Evolutionary conservation across 2,888 invertebrate species (phyloP), one percentile per base, ranked within the genome.

Genomic region (Elegia similella): DNA sequence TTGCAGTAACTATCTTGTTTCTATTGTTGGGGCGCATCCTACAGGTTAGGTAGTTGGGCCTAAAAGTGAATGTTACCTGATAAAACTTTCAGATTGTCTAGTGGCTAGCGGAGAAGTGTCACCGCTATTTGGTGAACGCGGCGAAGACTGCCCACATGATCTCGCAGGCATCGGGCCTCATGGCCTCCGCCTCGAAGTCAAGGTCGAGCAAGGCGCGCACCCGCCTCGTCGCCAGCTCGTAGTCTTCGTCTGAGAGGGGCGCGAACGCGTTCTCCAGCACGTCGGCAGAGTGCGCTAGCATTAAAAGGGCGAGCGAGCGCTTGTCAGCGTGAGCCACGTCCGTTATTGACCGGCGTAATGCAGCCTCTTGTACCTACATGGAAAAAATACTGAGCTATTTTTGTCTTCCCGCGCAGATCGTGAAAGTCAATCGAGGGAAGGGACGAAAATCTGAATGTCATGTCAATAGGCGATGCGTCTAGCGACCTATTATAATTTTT

Each of bases 231-330:
- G 99, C 99, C 70, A 99, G 93, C 90, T 99, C 99, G 82, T 99
- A 99, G 88, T 99, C 99, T 77, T 99, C 98, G 74, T 98, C 98
- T 55, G 97, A 97, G 10, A 99, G 93, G 2, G 99, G 98, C 17
- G 98, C 98, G 88, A 99, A 99, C 56, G 99, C 99, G 88, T 99
- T 99, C 92, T 99, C 99, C 57, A 99, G 93, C 23, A 99, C 99
- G 88, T 99, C 99, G 55, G 98, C 98, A 7, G 99, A 98, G 84
- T 99, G 99, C 29, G 99, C 98, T 71, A 99, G 93, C 87, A 98
- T 96, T 78, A 99, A 95, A 62, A 99, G 93, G 48, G 99, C 96
- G 75, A 99, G 90, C 82, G 98, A 95, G 57, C 99, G 94, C 85
- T 96, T 97, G 84, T 99, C 99, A 94, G 99, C 99, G 72, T 99